A percentile compares a stretch with the other conserved stretches of the same genome.
Conservation (phyloP, 2,797 vertebrate species). For the Microhierax caerulescens region DNA sequence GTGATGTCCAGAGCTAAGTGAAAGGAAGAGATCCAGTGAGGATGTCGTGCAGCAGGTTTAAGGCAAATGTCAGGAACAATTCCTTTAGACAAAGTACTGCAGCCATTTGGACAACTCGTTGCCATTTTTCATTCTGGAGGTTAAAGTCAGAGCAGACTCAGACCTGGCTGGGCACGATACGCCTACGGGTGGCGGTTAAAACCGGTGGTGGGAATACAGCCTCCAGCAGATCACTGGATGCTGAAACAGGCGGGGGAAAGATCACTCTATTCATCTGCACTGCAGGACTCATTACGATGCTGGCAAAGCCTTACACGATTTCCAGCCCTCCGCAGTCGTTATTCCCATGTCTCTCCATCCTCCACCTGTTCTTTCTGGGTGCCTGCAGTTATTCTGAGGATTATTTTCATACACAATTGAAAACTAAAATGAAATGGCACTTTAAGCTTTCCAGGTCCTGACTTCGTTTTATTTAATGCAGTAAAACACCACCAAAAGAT, state of each 20-base stretch:
- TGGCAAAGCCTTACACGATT: background rate
- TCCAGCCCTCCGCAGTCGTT: background rate
- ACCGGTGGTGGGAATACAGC: background rate
- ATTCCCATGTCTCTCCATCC: background rate
- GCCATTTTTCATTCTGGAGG: background rate
- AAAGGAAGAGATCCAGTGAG: background rate
- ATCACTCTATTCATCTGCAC: background rate
- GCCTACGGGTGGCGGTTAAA: background rate
- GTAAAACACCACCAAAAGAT: background rate
- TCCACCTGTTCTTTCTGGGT: background rate
- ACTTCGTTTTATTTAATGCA: background rate
- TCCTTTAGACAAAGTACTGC: background rate
- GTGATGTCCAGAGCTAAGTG: rapidly evolving
- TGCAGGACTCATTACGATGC: background rate
- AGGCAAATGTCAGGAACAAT: background rate
- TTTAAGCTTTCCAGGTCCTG: background rate
- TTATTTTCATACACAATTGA: background rate
- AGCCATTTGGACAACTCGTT: background rate
- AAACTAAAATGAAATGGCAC: background rate
- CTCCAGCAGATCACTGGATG: background rate
- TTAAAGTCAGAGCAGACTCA: background rate
- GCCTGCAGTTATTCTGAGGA: background rate
- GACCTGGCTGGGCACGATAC: background rate
- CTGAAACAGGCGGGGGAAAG: background rate
- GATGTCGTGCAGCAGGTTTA: background rate